Conservation (phyloP, 1,140 invertebrate genomes). For the Drosophila malerkotliana region DNA sequence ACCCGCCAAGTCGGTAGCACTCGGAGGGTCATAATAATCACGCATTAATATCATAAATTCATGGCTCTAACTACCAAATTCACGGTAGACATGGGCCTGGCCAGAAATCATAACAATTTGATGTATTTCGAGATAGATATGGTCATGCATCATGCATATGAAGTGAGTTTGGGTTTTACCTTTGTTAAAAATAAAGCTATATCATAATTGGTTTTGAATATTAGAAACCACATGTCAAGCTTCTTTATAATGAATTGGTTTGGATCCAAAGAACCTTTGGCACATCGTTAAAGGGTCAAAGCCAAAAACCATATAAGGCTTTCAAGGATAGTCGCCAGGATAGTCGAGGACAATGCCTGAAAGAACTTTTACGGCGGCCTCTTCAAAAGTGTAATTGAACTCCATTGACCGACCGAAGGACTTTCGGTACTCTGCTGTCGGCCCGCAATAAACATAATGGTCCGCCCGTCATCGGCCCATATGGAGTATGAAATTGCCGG, state of each 20-base stretch:
- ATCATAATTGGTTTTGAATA: neutral
- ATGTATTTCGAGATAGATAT: conserved; percentile 64
- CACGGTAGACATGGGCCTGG: conserved; percentile 50
- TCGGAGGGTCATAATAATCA: conserved; percentile 61
- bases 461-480: conserved; percentile 29
- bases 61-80: conserved; percentile 57
- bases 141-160: conserved; percentile 33
- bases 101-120: conserved; percentile 63
- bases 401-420: conserved; percentile 38
- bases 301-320: neutral
- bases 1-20: conserved; percentile 16
- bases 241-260: conserved; percentile 35
- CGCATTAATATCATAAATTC: conserved; percentile 78
- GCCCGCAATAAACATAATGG: conserved; percentile 56
- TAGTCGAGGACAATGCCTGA: conserved; percentile 33
- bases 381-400: conserved; percentile 58
- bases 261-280: conserved; percentile 23
- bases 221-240: neutral
- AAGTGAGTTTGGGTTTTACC: conserved; percentile 16
- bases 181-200: neutral
- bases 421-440: conserved; percentile 5
- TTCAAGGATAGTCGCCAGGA: conserved; percentile 5
- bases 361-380: conserved; percentile 44
- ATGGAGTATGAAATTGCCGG: conserved; percentile 59
- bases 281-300: conserved; percentile 40